Evolutionary conservation across 1,140 invertebrate genomes (phyloP), one percentile per base, ranked within the genome.

Genomic region (Papilio glaucus): DNA sequence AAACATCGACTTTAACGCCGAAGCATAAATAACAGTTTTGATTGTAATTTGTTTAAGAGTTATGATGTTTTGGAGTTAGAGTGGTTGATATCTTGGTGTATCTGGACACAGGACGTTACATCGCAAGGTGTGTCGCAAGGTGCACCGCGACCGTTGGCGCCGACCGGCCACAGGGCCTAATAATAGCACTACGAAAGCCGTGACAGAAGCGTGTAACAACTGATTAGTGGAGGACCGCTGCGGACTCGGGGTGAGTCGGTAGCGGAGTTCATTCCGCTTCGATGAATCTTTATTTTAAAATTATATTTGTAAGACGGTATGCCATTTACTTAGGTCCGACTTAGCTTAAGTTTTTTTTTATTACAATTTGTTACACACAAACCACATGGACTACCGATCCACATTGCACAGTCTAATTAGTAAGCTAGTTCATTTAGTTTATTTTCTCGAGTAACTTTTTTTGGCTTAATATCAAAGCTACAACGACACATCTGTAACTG

Each of bases 71-170:
- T 42, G n/a, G 8, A 5, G 38, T 65, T 42, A 18, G 21, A 65
- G 73, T 78, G 79, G 78, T 82, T 81, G 80, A 78, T 87, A 87
- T 85, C 84, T 86, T 78, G 77, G 73, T 60, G 75, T 85, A 86
- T 85, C 81, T 77, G 80, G 71, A 77, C 72, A 63, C 77, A 77
- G 78, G 78, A 82, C 83, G 80, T 85, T 84, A 79, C 78, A 76
- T 75, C 84, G 85, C 85, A 87, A 89, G 85, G 87, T 87, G 85
- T 74, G 42, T 53, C 74, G 83, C 86, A 88, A 88, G 86, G 86
- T 88, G 87, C 75, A 62, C 71, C 60, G 60, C 70, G 84, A 87
- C 85, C 84, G 87, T 88, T 87, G 82, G 77, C 72, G 74, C 79
- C 67, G 24, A 42, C 37, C 37, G 67, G 67, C 42, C 33, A 26